A percentile compares a stretch with the other conserved stretches of the same genome.
Evolutionary conservation across 2,888 invertebrate genomes (phyloP).

Genomic region (Dicranocentrus wangi): DNA sequence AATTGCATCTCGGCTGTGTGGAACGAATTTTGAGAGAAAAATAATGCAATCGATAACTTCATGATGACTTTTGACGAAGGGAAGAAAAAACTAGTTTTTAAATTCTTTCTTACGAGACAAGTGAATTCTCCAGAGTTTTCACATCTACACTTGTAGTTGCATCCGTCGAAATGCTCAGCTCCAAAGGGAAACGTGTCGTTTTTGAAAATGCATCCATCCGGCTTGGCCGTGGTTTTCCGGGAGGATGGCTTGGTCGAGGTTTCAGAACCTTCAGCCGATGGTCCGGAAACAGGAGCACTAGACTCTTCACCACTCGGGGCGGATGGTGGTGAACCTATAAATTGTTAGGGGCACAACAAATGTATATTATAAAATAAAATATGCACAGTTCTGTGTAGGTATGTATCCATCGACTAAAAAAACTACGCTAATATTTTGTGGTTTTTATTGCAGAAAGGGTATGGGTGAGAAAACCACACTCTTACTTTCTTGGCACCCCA

Average conservation of each 20-base stretch:
- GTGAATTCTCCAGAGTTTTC: slow-evolving; percentile 74
- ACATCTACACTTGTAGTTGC: slow-evolving; percentile 74
- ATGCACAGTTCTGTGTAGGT: no score
- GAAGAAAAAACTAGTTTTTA: background rate
- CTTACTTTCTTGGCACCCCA: slow-evolving; percentile 72
- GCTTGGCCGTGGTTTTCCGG: slow-evolving; percentile 65
- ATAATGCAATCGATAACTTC: background rate
- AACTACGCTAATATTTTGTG: no score
- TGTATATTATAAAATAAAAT: slow-evolving; percentile 1
- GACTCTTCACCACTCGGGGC: no score
- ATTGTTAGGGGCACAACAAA: background rate
- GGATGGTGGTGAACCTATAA: slow-evolving; percentile 53
- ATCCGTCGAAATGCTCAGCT: slow-evolving; percentile 74
- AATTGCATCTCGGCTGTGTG: slow-evolving; percentile 71
- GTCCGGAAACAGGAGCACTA: no score
- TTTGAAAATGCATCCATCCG: slow-evolving; percentile 74
- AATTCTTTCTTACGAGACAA: slow-evolving; percentile 73
- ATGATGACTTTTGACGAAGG: background rate
- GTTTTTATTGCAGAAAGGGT: no score
- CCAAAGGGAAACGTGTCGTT: slow-evolving; percentile 74
- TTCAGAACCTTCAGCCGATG: no score
- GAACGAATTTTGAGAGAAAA: background rate
- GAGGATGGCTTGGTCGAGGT: no score
- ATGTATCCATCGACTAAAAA: no score
- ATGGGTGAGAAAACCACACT: slow-evolving; percentile 8